Evolutionary conservation across 2,888 invertebrate genomes (phyloP).

Genomic region (Callinectes sapidus): DNA sequence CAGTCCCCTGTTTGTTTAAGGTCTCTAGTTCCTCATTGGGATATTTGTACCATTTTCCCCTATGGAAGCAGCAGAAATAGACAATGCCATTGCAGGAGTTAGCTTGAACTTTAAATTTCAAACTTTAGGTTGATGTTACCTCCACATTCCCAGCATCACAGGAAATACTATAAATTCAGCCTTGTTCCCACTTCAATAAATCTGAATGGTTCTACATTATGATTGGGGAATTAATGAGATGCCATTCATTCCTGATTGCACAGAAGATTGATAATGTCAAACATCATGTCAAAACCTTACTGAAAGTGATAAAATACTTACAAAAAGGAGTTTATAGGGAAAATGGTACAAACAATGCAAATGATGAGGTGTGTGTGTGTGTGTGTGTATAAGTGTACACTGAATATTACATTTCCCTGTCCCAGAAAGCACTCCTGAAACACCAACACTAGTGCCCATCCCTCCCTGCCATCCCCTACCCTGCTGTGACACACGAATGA

Average conservation of each 20-base stretch:
- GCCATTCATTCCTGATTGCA: background rate
- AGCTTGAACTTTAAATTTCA: background rate
- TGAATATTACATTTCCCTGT: background rate
- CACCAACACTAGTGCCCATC: slow-evolving; percentile 15
- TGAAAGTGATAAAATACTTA: background rate
- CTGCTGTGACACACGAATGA: slow-evolving; percentile 33
- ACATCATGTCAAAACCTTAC: background rate
- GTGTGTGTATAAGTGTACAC: background rate
- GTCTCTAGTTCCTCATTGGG: slow-evolving; percentile 23
- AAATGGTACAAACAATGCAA: slow-evolving; percentile 3
- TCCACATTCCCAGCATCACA: background rate
- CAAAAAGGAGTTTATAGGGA: background rate
- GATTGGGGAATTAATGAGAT: background rate
- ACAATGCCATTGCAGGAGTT: background rate
- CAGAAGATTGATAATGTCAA: background rate
- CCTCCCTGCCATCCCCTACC: slow-evolving; percentile 17
- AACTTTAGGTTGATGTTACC: background rate
- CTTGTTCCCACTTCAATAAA: background rate
- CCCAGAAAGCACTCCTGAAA: slow-evolving; percentile 17
- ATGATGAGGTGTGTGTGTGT: background rate
- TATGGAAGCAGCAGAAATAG: background rate
- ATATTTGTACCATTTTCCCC: slow-evolving; percentile 5
- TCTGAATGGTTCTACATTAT: background rate
- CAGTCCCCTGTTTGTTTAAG: slow-evolving; percentile 24
- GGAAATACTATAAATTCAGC: background rate